phyloP scores from a whole-genome alignment of 2,113 vertebrate genomes.

The Phyllostomus hastatus region DNA sequence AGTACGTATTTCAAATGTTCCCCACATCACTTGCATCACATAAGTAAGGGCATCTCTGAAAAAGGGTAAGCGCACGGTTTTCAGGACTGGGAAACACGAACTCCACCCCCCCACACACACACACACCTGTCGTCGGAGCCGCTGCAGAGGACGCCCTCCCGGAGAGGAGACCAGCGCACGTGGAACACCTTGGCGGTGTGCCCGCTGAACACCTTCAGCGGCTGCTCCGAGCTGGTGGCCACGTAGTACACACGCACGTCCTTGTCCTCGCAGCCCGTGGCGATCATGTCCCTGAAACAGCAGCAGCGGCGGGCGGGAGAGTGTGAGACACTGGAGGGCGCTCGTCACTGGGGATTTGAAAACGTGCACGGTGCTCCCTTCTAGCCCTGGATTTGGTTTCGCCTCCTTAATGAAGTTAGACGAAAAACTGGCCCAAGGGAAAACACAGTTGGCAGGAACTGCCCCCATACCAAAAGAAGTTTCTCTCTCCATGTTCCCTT shows the following conservation, averaged over 20 bases:
- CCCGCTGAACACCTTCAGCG: constrained; percentile 94
- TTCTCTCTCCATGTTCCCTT: background rate
- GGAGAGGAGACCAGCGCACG: constrained; percentile 95
- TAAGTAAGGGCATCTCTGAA: background rate
- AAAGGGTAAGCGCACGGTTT: background rate
- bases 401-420: background rate
- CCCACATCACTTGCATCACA: background rate
- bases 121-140: constrained; percentile 96
- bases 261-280: constrained; percentile 97
- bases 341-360: background rate
- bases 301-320: background rate
- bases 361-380: background rate
- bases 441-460: background rate
- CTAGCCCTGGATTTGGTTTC: background rate
- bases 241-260: constrained; percentile 97
- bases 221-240: constrained; percentile 96
- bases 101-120: background rate
- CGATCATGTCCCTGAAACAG: constrained; percentile 94
- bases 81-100: background rate
- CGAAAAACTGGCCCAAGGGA: background rate
- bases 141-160: constrained; percentile 97
- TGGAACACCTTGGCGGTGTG: constrained; percentile 97
- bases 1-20: background rate
- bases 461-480: background rate
- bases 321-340: background rate